phyloP scores from a whole-genome alignment of 2,113 vertebrate species.

The Motacilla alba region DNA sequence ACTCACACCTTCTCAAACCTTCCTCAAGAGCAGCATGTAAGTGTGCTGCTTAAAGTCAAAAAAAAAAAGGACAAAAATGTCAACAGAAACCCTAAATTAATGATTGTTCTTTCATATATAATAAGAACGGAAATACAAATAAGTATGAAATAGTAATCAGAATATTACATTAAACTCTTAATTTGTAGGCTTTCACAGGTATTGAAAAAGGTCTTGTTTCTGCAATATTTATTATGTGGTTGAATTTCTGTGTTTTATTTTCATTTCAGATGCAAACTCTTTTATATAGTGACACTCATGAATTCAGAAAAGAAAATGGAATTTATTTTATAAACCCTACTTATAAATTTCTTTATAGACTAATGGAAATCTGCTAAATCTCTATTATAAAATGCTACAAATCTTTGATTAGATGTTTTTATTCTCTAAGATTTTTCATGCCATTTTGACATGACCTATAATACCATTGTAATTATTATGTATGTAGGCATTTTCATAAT shows the following conservation, averaged over 20 bases:
- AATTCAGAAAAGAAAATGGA: conserved; percentile 3
- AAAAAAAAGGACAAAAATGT: background rate
- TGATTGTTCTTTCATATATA: background rate
- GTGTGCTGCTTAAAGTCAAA: background rate
- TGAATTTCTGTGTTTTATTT: conserved; percentile 18
- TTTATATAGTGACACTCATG: background rate
- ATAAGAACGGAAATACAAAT: background rate
- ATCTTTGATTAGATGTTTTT: background rate
- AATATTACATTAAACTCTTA: background rate
- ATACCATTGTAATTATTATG: background rate
- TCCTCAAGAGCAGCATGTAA: background rate
- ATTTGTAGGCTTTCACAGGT: background rate
- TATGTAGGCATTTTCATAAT: background rate
- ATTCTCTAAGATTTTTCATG: background rate
- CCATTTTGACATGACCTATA: background rate
- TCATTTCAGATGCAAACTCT: background rate
- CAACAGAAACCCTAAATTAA: background rate
- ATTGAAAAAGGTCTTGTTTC: background rate
- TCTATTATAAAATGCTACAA: background rate
- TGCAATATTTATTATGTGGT: background rate
- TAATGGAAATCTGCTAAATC: background rate
- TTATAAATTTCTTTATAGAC: background rate
- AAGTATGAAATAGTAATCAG: background rate
- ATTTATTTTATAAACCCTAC: background rate
- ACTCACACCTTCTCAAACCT: fast-evolving